Evolutionary conservation across 2,797 vertebrate species (phyloP), one percentile per base, ranked within the genome.

Genomic region (Melanotaenia maccullochi): DNA sequence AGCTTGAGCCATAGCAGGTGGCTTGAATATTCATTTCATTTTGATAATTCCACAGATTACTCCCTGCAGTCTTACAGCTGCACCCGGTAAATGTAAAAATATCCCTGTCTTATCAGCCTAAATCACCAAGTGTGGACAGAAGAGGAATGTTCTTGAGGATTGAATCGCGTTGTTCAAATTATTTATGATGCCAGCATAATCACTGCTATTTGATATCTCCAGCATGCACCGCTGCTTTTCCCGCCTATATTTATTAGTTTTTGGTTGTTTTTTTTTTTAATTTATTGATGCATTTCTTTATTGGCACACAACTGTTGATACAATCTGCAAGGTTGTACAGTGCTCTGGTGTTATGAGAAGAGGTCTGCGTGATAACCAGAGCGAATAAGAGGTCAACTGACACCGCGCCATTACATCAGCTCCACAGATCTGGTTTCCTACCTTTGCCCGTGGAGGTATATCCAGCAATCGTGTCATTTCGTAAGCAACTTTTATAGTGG

Each of bases 401-500:
- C 63, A 76, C 68, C 57, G n/a, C 65, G 64, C 87, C 85, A 77
- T 85, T 82, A 78, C 89, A 93, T 93, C 79, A 47, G 85, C 76
- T 67, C 74, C 85, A 78, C 88, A 90, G 92, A 93, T 94, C 92
- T 87, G 84, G 83, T 93, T 92, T 95, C 62, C 62, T 66, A 79
- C 88, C 84, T 79, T 85, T 72, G 72, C 86, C 73, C 75, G 90
- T 80, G 80, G 78, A 81, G 25, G 85, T 88, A 85, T 83, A 93
- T 88, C 85, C 87, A 79, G 83, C 93, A 83, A 85, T 90, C 91
- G 91, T 94, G 90, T 93, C 89, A 90, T 91, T 93, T 89, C 75
- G 71, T 92, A 93, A 94, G 94, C 92, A 91, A 95, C 96, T 95
- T 94, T 96, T 95, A 95, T 94, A 78, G 79, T 93, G 93, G 95